Conservation (phyloP, 2,113 vertebrate genomes). For the Pelecanus crispus region DNA sequence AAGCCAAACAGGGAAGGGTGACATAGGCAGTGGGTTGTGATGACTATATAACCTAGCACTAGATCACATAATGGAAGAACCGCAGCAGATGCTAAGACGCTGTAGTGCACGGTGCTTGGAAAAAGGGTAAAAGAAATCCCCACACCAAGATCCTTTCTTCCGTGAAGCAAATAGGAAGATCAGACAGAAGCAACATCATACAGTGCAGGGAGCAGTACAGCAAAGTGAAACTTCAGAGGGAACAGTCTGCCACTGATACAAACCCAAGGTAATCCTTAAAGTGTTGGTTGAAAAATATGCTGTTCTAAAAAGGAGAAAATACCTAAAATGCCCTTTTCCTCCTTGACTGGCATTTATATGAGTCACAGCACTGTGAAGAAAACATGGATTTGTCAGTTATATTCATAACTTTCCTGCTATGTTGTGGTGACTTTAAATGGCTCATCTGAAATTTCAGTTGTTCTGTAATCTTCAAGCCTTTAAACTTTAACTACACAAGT, state of each 20-base stretch:
- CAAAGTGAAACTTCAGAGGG: not conserved
- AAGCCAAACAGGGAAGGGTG: not conserved
- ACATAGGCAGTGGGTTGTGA: rapidly evolving
- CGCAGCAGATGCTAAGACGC: not conserved
- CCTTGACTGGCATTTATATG: not conserved
- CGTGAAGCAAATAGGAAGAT: not conserved
- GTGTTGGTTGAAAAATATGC: not conserved
- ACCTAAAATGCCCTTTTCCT: not conserved
- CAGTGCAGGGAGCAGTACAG: not conserved
- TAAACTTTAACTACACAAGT: not conserved
- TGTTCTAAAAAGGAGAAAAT: not conserved
- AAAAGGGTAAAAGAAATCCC: not conserved
- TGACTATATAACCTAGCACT: not conserved
- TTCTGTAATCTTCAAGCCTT: not conserved
- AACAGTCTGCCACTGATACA: not conserved
- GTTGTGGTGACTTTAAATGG: not conserved
- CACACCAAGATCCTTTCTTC: not conserved
- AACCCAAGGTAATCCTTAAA: not conserved
- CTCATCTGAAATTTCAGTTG: not conserved
- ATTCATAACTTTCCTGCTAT: not conserved
- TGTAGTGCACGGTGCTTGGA: not conserved
- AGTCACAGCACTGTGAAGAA: not conserved
- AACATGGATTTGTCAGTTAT: not conserved
- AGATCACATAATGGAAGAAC: rapidly evolving
- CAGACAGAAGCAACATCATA: not conserved